phyloP scores from a whole-genome alignment of 30 jellyfish, hydroid and myxozoan species.

The Aurelia aurita complex sp. Pacific region DNA sequence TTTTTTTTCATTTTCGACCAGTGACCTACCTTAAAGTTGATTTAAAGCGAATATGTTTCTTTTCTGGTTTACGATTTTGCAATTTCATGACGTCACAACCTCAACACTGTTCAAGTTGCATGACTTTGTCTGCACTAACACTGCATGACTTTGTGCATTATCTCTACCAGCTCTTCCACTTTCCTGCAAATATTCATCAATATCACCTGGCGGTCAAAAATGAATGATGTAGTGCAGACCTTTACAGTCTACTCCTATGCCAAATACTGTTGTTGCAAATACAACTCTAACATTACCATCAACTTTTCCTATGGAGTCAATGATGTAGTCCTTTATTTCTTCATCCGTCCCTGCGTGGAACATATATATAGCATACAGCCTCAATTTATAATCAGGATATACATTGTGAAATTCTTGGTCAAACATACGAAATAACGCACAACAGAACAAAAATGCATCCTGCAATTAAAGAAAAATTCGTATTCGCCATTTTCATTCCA shows the following conservation, averaged over 20 bases:
- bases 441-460: not conserved
- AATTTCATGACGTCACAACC: no score
- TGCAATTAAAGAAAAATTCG: no score
- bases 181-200: slow-evolving; percentile 15
- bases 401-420: not conserved
- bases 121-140: not conserved
- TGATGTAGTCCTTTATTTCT: not conserved
- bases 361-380: slow-evolving; percentile 4
- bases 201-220: slow-evolving; percentile 1
- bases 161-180: slow-evolving; percentile 27
- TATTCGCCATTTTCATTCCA: no score
- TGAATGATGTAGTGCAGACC: not conserved
- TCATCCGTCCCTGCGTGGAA: slow-evolving; percentile 25
- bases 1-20: no score
- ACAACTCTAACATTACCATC: slow-evolving; percentile 16
- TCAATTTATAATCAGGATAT: not conserved
- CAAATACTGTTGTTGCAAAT: slow-evolving; percentile 23
- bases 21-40: no score
- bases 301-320: slow-evolving; percentile 1
- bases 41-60: no score
- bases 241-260: slow-evolving; percentile 35
- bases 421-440: slow-evolving; percentile 5
- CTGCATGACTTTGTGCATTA: slow-evolving; percentile 17
- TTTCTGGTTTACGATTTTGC: no score
- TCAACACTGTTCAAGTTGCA: no score